Base-by-base conservation (phyloP, 2,113 vertebrate species). In the Phoxinus phoxinus region DNA sequence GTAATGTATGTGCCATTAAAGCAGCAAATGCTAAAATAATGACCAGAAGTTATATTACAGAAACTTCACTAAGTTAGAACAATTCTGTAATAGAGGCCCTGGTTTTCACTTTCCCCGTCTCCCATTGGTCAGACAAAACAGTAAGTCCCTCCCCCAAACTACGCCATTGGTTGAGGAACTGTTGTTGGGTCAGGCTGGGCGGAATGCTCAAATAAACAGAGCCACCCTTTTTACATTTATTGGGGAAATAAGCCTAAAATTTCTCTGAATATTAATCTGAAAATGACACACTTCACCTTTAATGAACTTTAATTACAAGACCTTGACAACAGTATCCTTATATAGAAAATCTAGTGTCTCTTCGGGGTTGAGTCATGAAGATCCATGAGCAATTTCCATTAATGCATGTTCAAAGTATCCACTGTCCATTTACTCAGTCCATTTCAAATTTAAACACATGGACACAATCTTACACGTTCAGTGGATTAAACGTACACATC, bases 201-300 rank as follows among this genome's bases (percentile, higher is more conserved):
- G 23, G 53, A 32, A 8, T 41, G 76, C 76, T 41, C 53, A 17
- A 59, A 79, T 32, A 79, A 79, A 79, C 56, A 61, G 76, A 61
- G 58, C 37, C 23, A 65, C 4, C 3, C 3, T 27, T 58, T 61
- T 44, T 44, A 77, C 30, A 35, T 77, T 56, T 23, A 35, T 56
- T 6, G 6, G 3, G 21, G 59, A 59, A 37, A 32, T 58, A 56
- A 61, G 2, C 12, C 19, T 37, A 58, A 30, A 41, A 17, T 41
- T n/a, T 44, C 56, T 81, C 17, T 35, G 78, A n/a, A 79, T 25
- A 41, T 61, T 61, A 41, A 35, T 27, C 13, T 80, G 58, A 51
- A 32, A 53, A 71, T 53, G 19, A 53, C 46, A 56, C 81, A 41
- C 65, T 56, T 83, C 67, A 83, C 65, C 59, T 81, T 81, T 83